Conservation (phyloP, 2,888 invertebrate genomes). For the Lacanobia wlatinum region DNA sequence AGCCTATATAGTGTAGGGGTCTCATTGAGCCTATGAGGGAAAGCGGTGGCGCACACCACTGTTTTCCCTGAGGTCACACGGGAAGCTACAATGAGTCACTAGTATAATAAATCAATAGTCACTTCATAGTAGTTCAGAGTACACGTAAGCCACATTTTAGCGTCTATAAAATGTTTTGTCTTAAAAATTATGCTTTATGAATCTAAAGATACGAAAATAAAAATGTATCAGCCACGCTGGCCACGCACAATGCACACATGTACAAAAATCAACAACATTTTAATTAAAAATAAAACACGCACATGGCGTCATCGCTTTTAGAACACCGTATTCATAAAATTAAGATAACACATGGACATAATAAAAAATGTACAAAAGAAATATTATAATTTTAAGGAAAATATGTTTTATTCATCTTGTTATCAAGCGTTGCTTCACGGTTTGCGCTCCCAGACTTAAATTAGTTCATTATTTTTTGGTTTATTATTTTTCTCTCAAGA, state of each 20-base stretch:
- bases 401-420: slow-evolving; percentile 46
- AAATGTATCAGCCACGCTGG: slow-evolving; percentile 7
- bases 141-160: not conserved
- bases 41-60: not conserved
- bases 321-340: slow-evolving; percentile 18
- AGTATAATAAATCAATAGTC: too few relatives aligned
- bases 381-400: slow-evolving; percentile 29
- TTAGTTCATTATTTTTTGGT: slow-evolving; percentile 52
- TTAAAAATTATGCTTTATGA: not conserved
- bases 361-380: slow-evolving; percentile 31
- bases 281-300: slow-evolving; percentile 37
- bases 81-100: not conserved
- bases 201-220: slow-evolving; percentile 18
- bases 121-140: not conserved
- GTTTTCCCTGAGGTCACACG: not conserved
- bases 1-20: too few relatives aligned
- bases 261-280: slow-evolving; percentile 19
- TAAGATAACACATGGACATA: slow-evolving; percentile 10
- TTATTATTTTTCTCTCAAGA: slow-evolving; percentile 7
- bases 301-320: slow-evolving; percentile 2
- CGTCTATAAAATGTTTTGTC: too few relatives aligned
- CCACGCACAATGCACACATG: slow-evolving; percentile 21
- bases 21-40: not conserved
- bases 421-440: slow-evolving; percentile 57
- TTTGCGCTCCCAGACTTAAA: slow-evolving; percentile 53